Evolutionary conservation across 2,888 invertebrate species (phyloP), one percentile per base, ranked within the genome.

Genomic region (Apomyelois bistriatella): DNA sequence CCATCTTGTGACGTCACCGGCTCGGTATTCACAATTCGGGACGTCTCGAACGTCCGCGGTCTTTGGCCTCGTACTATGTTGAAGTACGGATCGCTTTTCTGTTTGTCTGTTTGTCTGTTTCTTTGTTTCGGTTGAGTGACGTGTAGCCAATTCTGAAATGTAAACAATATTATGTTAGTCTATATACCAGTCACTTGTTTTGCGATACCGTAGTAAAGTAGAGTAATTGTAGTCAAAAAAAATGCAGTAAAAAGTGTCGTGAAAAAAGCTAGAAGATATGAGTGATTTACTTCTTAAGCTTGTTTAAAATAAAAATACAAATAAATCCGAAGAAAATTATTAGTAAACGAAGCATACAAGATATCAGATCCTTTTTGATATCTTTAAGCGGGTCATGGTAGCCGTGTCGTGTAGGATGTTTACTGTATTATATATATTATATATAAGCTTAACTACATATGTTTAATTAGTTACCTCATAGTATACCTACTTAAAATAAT

Each of bases 41-140:
- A 65, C 59, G 82, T 85, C 86, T 72, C 88, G 82, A 76, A 62
- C 81, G 90, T 79, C 90, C 85, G 88, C 91, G 91, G 89, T 90
- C 88, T 83, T 75, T 76, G 60, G 82, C 85, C 86, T 78, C 76
- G 79, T 81, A 77, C 76, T 68, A 55, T 61, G 57, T 56, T 2
- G 3, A 58, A 32, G 72, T 79, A 79, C 78, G 75, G 72, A 72
- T 78, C 69, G 76, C 68, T 72, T 62, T 56, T 53, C 56, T 67
- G 63, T 70, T 68, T 68, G 62, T 72, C 66, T 40, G 22, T 9
- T 76, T 76, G 62, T 72, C 66, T 40, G 22, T 9, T 76, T 76
- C 66, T 74, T 70, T 57, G 68, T 75, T 75, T 71, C 76, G 66
- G 66, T 63, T 70, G 68, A 59, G 64, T 66, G 68, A 65, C 62